Base-by-base conservation (phyloP, 2,888 invertebrate species). In the Ophion ellenae region DNA sequence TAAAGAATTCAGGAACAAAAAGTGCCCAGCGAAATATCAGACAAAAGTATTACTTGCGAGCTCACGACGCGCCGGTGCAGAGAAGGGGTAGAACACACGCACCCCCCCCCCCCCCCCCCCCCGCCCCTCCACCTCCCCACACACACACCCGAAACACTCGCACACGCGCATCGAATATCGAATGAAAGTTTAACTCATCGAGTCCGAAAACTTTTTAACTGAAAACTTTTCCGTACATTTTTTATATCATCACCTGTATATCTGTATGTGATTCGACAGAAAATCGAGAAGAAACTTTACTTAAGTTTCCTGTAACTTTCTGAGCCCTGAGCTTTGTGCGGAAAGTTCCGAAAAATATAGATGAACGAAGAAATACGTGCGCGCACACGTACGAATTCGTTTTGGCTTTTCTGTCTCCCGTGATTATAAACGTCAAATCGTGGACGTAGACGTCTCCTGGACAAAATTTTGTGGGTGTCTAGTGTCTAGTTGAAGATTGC, bases 151-250 rank as follows among this genome's bases (percentile, higher is more conserved):
- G n/a, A n/a, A n/a, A 76, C n/a, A 67, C 36, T 17, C 4, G 47
- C 36, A 64, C 53, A 67, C 14, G 40, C 20, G 45, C 73, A 76
- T 71, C 84, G 79, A 75, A 80, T 71, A 76, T 83, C 74, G 61
- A 71, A 80, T 47, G 70, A 80, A 84, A 80, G 71, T 80, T 80
- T 75, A 75, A 80, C 76, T 84, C 80, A 84, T 84, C 79, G 84
- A 69, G 67, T 75, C 74, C 75, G 70, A 80, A 57, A 80, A 84
- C 75, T 84, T 84, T 76, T 59, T 20, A 61, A 81, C 81, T 75
- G 80, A 7, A 79, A 84, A 84, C 64, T 84, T 80, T 76, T 66
- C 40, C 79, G 63, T 69, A 74, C 69, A 83, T 67, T 73, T n/a
- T 81, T 20, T 75, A 81, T 63, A 59, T 36, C 45, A 63, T 70